phyloP scores from a whole-genome alignment of 2,888 invertebrate species.

The Andrena bucephala region DNA sequence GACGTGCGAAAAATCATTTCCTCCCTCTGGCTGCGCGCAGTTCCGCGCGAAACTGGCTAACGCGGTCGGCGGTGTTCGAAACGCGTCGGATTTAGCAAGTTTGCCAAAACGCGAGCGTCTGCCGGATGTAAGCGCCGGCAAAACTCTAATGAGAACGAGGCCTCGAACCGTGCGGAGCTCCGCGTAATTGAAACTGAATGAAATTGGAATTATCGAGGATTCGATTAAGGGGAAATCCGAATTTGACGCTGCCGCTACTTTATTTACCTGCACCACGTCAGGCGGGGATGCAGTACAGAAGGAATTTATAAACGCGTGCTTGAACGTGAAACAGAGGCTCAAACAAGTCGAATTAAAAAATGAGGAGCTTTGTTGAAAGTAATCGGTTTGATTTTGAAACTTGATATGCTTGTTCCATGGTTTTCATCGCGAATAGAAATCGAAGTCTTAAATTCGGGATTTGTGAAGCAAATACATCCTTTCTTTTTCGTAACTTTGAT shows the following conservation, averaged over 20 bases:
- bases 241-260: constrained; percentile 18
- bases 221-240: constrained; percentile 42
- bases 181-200: constrained; percentile 44
- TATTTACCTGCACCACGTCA: constrained; percentile 3
- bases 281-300: no score
- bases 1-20: constrained; percentile 36
- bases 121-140: constrained; percentile 33
- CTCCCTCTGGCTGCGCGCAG: not conserved
- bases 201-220: constrained; percentile 49
- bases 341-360: not conserved
- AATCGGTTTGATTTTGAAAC: no score
- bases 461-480: no score
- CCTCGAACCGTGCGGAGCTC: constrained; percentile 42
- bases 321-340: not conserved
- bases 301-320: no score
- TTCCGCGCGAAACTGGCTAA: constrained; percentile 9
- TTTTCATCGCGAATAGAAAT: no score
- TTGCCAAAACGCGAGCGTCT: constrained; percentile 11
- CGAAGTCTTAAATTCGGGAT: no score
- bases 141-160: constrained; percentile 50
- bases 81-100: constrained; percentile 43
- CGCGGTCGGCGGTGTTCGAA: constrained; percentile 19
- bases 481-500: no score
- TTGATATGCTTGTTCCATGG: no score
- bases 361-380: no score